Evolutionary conservation across 2,113 vertebrate genomes (phyloP).

Genomic region (Syngnathoides biaculeatus): DNA sequence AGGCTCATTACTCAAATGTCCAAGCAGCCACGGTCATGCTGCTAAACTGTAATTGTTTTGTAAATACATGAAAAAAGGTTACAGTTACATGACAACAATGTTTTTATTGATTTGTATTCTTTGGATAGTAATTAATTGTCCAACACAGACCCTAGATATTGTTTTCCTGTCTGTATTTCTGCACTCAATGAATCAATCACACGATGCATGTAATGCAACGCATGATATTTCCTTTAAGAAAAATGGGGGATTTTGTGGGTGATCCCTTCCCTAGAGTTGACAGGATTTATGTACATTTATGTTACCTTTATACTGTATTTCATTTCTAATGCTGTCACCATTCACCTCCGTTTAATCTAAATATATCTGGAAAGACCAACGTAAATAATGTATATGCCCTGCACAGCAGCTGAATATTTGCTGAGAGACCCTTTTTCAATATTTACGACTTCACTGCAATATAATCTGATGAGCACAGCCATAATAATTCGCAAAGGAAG

Average conservation of each 20-base stretch:
- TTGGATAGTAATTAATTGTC: too few species aligned
- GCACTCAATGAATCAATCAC: too few species aligned
- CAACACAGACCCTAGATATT: neutral
- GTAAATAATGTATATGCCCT: conserved; percentile 4
- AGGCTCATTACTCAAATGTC: too few species aligned
- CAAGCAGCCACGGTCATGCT: too few species aligned
- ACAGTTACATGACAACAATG: too few species aligned
- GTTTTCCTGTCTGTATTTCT: too few species aligned
- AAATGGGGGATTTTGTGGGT: neutral
- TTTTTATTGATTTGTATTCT: too few species aligned
- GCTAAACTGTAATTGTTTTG: too few species aligned
- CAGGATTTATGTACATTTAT: neutral
- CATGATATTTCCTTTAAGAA: neutral
- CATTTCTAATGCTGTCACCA: neutral
- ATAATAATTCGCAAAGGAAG: conserved; percentile 20
- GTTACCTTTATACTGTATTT: neutral
- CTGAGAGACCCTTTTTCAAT: conserved; percentile 17
- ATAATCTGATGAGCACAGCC: conserved; percentile 14
- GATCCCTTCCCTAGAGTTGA: neutral
- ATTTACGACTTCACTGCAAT: conserved; percentile 42
- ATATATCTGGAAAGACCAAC: neutral
- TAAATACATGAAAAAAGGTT: too few species aligned
- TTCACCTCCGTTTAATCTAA: neutral
- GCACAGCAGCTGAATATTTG: neutral
- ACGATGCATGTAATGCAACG: too few species aligned